Evolutionary conservation across 2,797 vertebrate species (phyloP).

Genomic region (Scyliorhinus canicula): DNA sequence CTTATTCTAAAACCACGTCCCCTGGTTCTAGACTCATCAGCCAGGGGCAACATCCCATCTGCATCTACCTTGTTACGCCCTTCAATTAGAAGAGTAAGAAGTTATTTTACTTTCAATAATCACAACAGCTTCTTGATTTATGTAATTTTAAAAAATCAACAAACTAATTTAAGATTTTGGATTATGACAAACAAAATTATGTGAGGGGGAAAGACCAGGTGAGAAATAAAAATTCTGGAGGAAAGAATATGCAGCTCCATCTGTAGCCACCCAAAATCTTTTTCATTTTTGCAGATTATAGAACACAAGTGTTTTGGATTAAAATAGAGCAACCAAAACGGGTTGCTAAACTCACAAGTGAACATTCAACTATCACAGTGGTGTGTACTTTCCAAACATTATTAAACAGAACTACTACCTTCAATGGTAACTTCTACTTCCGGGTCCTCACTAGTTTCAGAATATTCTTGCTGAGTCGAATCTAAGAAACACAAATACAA

Average conservation of each 20-base stretch:
- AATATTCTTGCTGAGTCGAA: conserved; percentile 50
- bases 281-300: not conserved
- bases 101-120: not conserved
- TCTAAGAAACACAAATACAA: conserved; percentile 50
- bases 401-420: conserved; percentile 53
- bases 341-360: too few species aligned
- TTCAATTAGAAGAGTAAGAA: not conserved
- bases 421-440: conserved; percentile 60
- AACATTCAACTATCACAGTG: too few species aligned
- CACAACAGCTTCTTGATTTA: not conserved
- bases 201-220: not conserved
- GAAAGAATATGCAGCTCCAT: not conserved
- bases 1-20: too few species aligned
- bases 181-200: not conserved
- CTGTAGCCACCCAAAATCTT: not conserved
- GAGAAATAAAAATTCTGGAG: not conserved
- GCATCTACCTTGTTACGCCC: not conserved
- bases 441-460: conserved; percentile 59
- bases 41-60: too few species aligned
- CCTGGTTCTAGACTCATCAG: too few species aligned
- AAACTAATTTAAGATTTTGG: not conserved
- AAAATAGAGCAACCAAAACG: not conserved
- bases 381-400: too few species aligned
- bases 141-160: not conserved
- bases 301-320: not conserved